Evolutionary conservation across 1,140 invertebrate genomes (phyloP), one percentile per base, ranked within the genome.

Genomic region (Drosophila pandora): DNA sequence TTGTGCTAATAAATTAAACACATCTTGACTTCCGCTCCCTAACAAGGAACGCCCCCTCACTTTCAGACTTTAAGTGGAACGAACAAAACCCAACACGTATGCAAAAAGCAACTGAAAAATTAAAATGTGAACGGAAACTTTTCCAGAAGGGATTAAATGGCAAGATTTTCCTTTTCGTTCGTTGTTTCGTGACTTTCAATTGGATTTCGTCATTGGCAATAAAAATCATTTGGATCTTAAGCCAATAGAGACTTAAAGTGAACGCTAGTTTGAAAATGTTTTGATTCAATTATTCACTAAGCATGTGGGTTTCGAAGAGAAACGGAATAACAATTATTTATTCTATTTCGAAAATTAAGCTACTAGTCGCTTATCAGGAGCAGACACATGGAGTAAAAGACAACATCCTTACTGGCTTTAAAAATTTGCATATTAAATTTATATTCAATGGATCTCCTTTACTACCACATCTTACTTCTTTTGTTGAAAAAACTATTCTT

Each of bases 341-440:
- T 55, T 58, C 49, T 60, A 67, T 87, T 80, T 74, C 57, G 39
- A 67, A 81, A 85, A 85, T 85, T 75, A 87, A 85, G 78, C 81
- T 77, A 68, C 70, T 49, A 75, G 74, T 62, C 55, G 2, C 13
- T 43, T 70, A 71, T 69, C 62, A 57, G 32, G 48, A 43, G 47
- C 8, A 62, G 23, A 43, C 68, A 50, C 34, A 63, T 57, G 21
- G 30, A 59, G 37, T 17, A 45, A 69, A 37, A 23, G 48, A 23
- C 39, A 59, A 69, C 79, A 83, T 76, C 75, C 84, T 89, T 88
- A 8, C 10, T 80, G 76, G 67, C 70, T 70, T 79, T 68, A 59
- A 70, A 74, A 85, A 85, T 90, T 90, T 90, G 73, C 87, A 90
- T 90, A 90, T 79, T 90, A 90, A 90, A 90, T 90, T 81, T 90